Evolutionary conservation across 2,797 vertebrate species (phyloP).

Genomic region (Sebastes minor): DNA sequence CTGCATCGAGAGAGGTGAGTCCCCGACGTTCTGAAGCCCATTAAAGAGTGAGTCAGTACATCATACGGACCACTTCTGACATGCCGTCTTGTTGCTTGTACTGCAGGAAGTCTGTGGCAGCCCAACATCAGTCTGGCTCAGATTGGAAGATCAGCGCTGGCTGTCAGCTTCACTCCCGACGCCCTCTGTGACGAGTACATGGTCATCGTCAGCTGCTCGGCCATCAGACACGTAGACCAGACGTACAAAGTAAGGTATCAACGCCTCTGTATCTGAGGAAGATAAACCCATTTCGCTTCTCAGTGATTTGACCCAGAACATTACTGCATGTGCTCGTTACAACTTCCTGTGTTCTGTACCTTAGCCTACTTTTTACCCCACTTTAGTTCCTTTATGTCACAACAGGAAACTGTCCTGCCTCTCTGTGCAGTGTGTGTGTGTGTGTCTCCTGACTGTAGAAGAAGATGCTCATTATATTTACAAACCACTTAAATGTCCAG

Average conservation of each 20-base stretch:
- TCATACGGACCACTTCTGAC: neutral
- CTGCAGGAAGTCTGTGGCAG: conserved; percentile 76
- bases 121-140: conserved; percentile 64
- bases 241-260: conserved; percentile 32
- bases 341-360: conserved; percentile 7
- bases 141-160: conserved; percentile 13
- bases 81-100: neutral
- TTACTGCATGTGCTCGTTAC: conserved; percentile 1
- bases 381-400: neutral
- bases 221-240: fast-evolving
- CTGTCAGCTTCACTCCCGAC: conserved; percentile 64
- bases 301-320: conserved; percentile 39
- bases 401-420: neutral
- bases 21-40: neutral
- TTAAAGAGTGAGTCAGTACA: neutral
- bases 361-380: conserved; percentile 30
- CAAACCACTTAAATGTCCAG: neutral
- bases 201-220: conserved; percentile 42
- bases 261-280: neutral
- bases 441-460: neutral
- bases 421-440: neutral
- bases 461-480: neutral
- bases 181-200: conserved; percentile 51
- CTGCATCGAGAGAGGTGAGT: conserved; percentile 78
- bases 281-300: neutral